phyloP scores from a whole-genome alignment of 2,797 vertebrate genomes.

The Triplophysa yarkandensis region DNA sequence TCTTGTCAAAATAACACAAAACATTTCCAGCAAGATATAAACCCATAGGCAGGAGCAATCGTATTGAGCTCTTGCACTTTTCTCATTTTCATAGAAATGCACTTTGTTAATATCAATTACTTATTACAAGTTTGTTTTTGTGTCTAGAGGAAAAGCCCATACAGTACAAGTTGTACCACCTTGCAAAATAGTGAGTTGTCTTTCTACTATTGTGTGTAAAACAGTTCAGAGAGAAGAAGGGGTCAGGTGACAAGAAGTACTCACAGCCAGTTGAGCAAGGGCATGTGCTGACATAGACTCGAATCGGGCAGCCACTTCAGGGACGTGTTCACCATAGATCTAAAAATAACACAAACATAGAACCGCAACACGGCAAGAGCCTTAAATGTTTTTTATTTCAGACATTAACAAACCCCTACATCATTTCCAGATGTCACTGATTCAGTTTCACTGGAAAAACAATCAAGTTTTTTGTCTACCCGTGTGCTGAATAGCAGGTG shows the following conservation, averaged over 20 bases:
- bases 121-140: too few relatives aligned
- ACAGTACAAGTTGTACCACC: neutral
- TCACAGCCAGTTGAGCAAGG: slow-evolving; percentile 79
- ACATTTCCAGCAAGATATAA: too few relatives aligned
- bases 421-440: neutral
- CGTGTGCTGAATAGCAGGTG: neutral
- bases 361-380: neutral
- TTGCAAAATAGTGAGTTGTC: neutral
- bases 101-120: too few relatives aligned
- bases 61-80: too few relatives aligned
- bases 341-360: slow-evolving; percentile 53
- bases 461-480: neutral
- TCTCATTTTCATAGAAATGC: too few relatives aligned
- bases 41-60: too few relatives aligned
- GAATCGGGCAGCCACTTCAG: slow-evolving; percentile 75
- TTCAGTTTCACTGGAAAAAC: neutral
- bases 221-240: neutral
- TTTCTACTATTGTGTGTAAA: neutral
- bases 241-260: slow-evolving; percentile 54
- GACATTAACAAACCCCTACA: neutral
- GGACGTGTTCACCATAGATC: slow-evolving; percentile 80
- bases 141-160: neutral
- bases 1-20: too few relatives aligned
- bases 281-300: slow-evolving; percentile 78
- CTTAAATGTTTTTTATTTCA: neutral